Evolutionary conservation across 2,113 vertebrate genomes (phyloP).

Genomic region (Gymnogyps californianus): DNA sequence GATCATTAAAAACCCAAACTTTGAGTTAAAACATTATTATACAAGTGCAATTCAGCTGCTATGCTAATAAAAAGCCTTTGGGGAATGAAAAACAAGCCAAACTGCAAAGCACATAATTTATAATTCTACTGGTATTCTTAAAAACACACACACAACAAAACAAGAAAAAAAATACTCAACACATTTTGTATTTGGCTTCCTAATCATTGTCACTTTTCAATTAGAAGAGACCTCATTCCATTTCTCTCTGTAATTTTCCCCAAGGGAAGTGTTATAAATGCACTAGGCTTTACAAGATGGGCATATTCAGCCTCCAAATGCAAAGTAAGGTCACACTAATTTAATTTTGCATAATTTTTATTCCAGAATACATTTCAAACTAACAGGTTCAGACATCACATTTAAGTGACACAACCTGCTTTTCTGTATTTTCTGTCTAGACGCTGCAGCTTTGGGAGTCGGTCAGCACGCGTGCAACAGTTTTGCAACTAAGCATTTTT

Average conservation of each 20-base stretch:
- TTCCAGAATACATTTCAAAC: constrained; percentile 59
- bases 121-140: constrained; percentile 57
- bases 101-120: constrained; percentile 55
- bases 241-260: constrained; percentile 52
- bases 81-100: constrained; percentile 55
- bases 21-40: constrained; percentile 45
- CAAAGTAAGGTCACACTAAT: constrained; percentile 68
- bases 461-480: background rate
- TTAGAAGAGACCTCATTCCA: constrained; percentile 63
- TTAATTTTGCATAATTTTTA: constrained; percentile 58
- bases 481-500: background rate
- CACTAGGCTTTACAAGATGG: constrained; percentile 38
- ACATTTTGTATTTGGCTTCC: constrained; percentile 66
- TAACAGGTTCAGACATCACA: constrained; percentile 61
- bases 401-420: constrained; percentile 43
- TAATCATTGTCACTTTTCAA: constrained; percentile 72
- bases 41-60: constrained; percentile 38
- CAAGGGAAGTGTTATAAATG: constrained; percentile 62
- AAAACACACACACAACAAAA: constrained; percentile 48
- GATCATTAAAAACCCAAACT: constrained; percentile 34
- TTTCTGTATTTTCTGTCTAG: constrained; percentile 42
- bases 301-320: constrained; percentile 36
- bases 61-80: constrained; percentile 46
- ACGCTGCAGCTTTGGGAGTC: background rate
- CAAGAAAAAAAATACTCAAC: constrained; percentile 30